Base-by-base conservation (phyloP, 2,888 invertebrate species). In the Periphyllus acericola region DNA sequence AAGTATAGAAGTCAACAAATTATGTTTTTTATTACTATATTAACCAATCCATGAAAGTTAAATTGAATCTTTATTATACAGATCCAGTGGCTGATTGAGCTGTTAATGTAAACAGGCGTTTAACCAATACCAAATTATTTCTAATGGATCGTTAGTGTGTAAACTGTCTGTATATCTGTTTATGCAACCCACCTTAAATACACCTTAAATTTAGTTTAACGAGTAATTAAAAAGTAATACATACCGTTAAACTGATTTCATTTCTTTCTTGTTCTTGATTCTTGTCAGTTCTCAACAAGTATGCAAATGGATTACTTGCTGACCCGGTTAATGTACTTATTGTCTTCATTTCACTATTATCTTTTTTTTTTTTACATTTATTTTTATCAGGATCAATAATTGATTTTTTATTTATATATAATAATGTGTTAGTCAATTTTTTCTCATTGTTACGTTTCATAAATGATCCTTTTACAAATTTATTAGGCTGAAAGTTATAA, bases 391-490 rank as follows among this genome's bases (percentile, higher is more conserved):
- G 46, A 46, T 76, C 32, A 60, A n/a, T 25, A 25, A 80, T 25
- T 75, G 40, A 14, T 60, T 80, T 86, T 66, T 72, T 81, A 81
- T 87, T 74, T 5, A 34, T 46, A 6, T 32, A 74, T 40, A 87
- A 60, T 32, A 87, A 60, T 46, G 72, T 25, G n/a, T 60, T 40
- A 46, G 71, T 55, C 52, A 80, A 32, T 19, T 55, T 86, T 4
- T 40, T 66, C 4, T 46, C 46, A 19, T 36, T 40, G 1, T 6
- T 81, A 11, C 46, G 72, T 40, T 81, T 87, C 66, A 87, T 81
- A 19, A 87, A 87, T 66, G 87, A 87, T 34, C 87, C 87, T 74
- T 87, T 87, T n/a, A 87, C 19, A 40, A 68, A 29, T 76, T 68
- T 68, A 68, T n/a, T 85, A 34, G 32, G 21, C 68, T 85, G 19